These are phyloP conservation scores for Bombus superbus DNA, from an alignment of 1,140 invertebrate genomes.

Conservation along the genomic window DNA sequence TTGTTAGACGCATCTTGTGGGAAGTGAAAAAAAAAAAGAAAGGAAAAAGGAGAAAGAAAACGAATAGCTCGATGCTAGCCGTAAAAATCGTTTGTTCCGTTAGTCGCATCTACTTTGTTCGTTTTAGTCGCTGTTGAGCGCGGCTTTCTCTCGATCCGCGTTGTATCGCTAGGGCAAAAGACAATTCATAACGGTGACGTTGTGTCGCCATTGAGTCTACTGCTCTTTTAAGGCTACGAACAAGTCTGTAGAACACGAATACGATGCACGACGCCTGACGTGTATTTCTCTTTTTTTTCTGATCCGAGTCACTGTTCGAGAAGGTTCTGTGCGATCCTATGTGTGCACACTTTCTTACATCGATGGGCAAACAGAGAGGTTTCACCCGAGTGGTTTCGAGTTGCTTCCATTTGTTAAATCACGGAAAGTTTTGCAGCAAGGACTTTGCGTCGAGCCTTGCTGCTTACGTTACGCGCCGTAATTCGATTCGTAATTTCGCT, in stretches of 20 bases:
- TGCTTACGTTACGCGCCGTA: not conserved
- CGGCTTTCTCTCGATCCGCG: not conserved
- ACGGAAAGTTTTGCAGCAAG: not conserved
- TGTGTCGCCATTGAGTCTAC: too few relatives aligned
- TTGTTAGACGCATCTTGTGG: not conserved
- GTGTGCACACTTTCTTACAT: not conserved
- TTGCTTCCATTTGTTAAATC: constrained; percentile 38
- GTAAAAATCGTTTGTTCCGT: not conserved
- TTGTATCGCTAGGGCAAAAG: not conserved
- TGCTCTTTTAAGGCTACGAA: not conserved
- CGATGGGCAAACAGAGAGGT: constrained; percentile 2
- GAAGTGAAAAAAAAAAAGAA: too few relatives aligned
- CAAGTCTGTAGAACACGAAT: not conserved
- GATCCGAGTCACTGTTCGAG: too few relatives aligned
- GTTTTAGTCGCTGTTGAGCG: not conserved
- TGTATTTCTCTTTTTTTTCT: not conserved
- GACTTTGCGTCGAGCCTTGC: too few relatives aligned
- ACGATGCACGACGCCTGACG: not conserved
- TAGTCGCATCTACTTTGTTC: not conserved
- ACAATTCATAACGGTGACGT: too few relatives aligned
- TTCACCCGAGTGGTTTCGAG: constrained; percentile 37
- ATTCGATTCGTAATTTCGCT: not conserved
- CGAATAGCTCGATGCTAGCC: too few relatives aligned
- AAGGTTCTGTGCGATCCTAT: not conserved
- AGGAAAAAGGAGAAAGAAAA: too few relatives aligned